Base-by-base conservation (phyloP, 64 coral and sea anemone genomes). In the Porites australiensis region DNA sequence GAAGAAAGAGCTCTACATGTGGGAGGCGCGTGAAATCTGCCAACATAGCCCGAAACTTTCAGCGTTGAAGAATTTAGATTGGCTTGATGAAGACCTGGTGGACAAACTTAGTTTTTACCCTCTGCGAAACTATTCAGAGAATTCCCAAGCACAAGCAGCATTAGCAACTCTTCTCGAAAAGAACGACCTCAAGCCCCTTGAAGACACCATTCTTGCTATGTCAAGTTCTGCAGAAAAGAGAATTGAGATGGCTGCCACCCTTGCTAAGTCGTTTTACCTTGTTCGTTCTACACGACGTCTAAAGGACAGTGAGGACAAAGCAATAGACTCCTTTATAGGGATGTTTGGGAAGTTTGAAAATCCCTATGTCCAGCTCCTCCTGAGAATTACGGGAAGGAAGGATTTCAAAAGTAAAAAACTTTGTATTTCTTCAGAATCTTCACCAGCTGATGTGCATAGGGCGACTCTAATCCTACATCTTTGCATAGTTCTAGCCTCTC, bases 221-320 rank as follows among this genome's bases (percentile, higher is more conserved):
- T 44, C 64, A 63, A 71, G 8, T 0, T 86, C 95, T 21, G 18
- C 50, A 53, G 57, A 79, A 64, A 49, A 43, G 4, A 96, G 82
- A 58, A 64, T 62, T 58, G 75, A 64, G 19, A 58, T 94, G 73
- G 92, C 88, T 63, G 73, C 79, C 48, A 59, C 75, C n/a, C 23
- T 90, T 7, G 60, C 94, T 45, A 86, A 94, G 55, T 70, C 19
- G 49, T 97, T 97, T 49, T 97, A 94, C 44, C 63, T 94, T 10
- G 22, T 79, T 66, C 92, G 95, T 46, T 89, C 95, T 6, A 83
- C 22, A 19, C 90, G 92, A 58, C 87, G 65, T 22, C 68, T 97
- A 14, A 64, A 59, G 21, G 95, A 97, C 58, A 97, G 88, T 55
- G 92, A 97, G 79, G 95, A 97, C 88, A 85, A 94, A 46, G 83